A percentile compares a stretch with the other conserved stretches of the same genome.
These are phyloP conservation scores for Scatophagus argus DNA, from an alignment of 2,113 vertebrate species.

Conservation along the genomic window DNA sequence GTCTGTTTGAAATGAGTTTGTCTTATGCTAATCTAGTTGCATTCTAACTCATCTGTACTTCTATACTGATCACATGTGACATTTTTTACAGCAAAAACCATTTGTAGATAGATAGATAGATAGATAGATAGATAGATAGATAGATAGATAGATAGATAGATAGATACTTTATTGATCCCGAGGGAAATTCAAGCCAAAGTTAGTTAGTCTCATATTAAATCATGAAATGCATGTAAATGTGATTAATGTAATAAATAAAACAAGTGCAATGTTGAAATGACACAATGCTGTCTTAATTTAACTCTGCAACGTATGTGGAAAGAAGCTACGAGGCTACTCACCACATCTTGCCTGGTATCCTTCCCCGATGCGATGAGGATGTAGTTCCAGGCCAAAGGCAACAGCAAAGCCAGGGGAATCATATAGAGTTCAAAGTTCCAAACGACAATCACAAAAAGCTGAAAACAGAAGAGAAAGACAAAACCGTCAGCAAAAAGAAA, in stretches of 20 bases:
- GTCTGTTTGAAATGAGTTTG: conserved; percentile 25
- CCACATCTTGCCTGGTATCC: conserved; percentile 93
- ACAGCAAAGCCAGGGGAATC: conserved; percentile 92
- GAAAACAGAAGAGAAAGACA: conserved; percentile 47
- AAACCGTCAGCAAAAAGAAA: conserved; percentile 44
- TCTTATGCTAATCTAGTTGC: background rate
- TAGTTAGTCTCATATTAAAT: too few species aligned
- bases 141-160: too few species aligned
- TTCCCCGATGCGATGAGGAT: conserved; percentile 94
- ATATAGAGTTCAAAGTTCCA: conserved; percentile 99
- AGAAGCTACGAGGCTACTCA: conserved; percentile 82
- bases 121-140: too few species aligned
- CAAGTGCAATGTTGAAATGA: conserved; percentile 8
- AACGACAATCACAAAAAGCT: conserved; percentile 95
- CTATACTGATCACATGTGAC: background rate
- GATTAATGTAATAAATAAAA: conserved; percentile 12
- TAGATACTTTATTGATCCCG: too few species aligned
- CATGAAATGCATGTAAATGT: conserved; percentile 11
- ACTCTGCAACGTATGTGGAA: conserved; percentile 22
- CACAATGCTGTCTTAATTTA: conserved; percentile 18
- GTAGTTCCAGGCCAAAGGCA: conserved; percentile 95
- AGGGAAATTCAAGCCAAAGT: too few species aligned
- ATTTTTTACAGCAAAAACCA: conserved; percentile 1
- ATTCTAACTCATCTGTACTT: conserved; percentile 32
- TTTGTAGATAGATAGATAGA: too few species aligned